phyloP scores from a whole-genome alignment of 2,888 invertebrate genomes.

The Isoperla grammatica region DNA sequence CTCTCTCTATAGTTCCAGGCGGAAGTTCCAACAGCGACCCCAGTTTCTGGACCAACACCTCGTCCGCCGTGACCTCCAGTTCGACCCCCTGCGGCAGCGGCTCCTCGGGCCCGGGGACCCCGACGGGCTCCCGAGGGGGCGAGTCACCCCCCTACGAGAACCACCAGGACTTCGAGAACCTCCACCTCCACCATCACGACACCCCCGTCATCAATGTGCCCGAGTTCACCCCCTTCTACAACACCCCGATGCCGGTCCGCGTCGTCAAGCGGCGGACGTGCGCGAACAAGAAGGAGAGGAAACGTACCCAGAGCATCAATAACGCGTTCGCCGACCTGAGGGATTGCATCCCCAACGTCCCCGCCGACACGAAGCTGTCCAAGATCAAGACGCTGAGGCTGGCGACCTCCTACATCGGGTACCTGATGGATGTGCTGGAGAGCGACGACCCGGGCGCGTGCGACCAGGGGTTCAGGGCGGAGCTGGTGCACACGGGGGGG shows the following conservation, averaged over 20 bases:
- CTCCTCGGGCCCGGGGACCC: conserved; percentile 22
- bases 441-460: conserved; percentile 71
- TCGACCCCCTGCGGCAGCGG: conserved; percentile 21
- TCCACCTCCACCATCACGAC: conserved; percentile 2
- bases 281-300: conserved; percentile 90
- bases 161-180: conserved; percentile 12
- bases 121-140: conserved; percentile 20
- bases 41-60: conserved; percentile 15
- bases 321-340: conserved; percentile 88
- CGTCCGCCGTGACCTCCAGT: conserved; percentile 1
- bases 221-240: conserved; percentile 19
- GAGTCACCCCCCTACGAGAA: conserved; percentile 22
- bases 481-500: conserved; percentile 56
- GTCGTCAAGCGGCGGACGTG: conserved; percentile 78
- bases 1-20: no score
- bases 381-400: conserved; percentile 92
- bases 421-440: conserved; percentile 83
- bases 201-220: conserved; percentile 9
- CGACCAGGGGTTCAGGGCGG: conserved; percentile 76
- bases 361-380: conserved; percentile 90
- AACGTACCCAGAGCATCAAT: conserved; percentile 90
- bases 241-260: conserved; percentile 39
- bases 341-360: conserved; percentile 94
- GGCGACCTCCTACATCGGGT: conserved; percentile 89
- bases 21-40: background rate